A percentile compares a stretch with the other conserved stretches of the same genome.
phyloP scores from a whole-genome alignment of 2,797 vertebrate genomes.

The Brotogeris chrysoptera region DNA sequence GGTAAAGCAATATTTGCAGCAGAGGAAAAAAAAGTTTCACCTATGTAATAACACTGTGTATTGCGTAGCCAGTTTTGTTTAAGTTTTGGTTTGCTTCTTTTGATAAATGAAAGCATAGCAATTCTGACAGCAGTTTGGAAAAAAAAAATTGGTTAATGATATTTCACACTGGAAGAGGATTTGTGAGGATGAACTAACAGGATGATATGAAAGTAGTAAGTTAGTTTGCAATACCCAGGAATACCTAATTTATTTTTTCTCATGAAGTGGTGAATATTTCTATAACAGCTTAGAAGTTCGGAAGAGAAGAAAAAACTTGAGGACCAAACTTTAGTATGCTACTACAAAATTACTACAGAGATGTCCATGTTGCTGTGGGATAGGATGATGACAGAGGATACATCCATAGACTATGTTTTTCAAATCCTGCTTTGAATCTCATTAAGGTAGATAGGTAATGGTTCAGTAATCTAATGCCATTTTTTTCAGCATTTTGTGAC shows the following conservation, averaged over 20 bases:
- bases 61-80: background rate
- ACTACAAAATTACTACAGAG: background rate
- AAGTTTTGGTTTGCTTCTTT: background rate
- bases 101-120: background rate
- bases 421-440: background rate
- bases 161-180: background rate
- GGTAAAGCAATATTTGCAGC: background rate
- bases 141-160: background rate
- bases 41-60: background rate
- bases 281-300: background rate
- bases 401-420: background rate
- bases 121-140: background rate
- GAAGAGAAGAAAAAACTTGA: background rate
- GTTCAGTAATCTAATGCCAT: background rate
- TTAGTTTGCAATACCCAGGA: background rate
- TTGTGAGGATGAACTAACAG: background rate
- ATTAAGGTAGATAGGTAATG: background rate
- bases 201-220: background rate
- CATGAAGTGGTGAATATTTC: background rate
- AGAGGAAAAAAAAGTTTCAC: background rate
- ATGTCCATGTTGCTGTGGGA: background rate
- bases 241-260: background rate
- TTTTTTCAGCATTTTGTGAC: background rate
- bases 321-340: background rate
- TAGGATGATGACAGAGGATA: background rate